Evolutionary conservation across 1,140 invertebrate species (phyloP).

Genomic region (Rhynchophorus ferrugineus): DNA sequence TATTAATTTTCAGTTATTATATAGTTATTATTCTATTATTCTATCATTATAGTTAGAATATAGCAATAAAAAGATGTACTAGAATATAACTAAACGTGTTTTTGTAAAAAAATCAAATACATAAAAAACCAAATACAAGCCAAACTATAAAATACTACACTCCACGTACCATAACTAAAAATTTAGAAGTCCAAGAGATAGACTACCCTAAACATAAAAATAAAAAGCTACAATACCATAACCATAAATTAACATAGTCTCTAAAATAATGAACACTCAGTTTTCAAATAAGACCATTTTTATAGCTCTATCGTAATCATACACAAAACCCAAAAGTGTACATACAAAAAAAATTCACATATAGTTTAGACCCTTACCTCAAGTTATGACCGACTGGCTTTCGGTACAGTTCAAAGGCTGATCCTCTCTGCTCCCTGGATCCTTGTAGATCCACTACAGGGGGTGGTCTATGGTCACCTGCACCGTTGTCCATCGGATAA

Average conservation of each 20-base stretch:
- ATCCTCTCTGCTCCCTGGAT: conserved; percentile 83
- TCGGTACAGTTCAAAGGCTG: conserved; percentile 89
- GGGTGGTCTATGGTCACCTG: conserved; percentile 33
- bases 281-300: no score
- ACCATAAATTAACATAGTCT: conserved; percentile 9
- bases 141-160: no score
- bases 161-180: conserved; percentile 13
- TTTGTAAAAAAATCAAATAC: conserved; percentile 1
- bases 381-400: conserved; percentile 76
- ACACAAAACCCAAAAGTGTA: not conserved
- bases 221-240: conserved; percentile 3
- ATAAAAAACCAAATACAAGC: conserved; percentile 3
- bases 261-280: conserved; percentile 6
- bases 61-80: no score
- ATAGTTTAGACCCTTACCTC: conserved; percentile 50
- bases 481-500: conserved; percentile 25
- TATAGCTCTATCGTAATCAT: no score
- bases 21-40: no score
- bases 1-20: no score
- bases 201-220: conserved; percentile 29
- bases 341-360: conserved; percentile 1
- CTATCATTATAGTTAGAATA: no score
- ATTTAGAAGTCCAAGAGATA: conserved; percentile 33
- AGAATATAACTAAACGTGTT: no score
- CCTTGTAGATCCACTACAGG: conserved; percentile 46